Evolutionary conservation across 2,797 vertebrate genomes (phyloP).

Genomic region (Lagodon rhomboides): DNA sequence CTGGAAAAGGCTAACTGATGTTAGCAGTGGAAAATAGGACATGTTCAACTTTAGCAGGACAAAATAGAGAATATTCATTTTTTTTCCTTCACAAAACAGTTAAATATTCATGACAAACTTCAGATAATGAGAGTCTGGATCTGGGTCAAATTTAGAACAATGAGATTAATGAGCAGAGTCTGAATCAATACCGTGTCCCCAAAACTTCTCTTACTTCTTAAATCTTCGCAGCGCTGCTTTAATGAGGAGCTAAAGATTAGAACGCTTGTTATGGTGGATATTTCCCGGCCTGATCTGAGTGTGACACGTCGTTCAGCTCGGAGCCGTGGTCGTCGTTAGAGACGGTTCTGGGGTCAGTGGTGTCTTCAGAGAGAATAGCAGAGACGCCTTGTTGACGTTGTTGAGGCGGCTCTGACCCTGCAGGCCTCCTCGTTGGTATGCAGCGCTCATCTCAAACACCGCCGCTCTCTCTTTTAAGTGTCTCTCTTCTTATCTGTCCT

Average conservation of each 20-base stretch:
- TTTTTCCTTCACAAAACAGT: neutral
- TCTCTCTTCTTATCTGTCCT: constrained; percentile 46
- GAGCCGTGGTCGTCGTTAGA: neutral
- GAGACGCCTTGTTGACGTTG: constrained; percentile 11
- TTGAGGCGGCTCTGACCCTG: constrained; percentile 33
- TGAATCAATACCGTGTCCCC: neutral
- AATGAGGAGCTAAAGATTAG: neutral
- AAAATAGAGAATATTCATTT: no score
- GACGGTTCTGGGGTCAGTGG: constrained; percentile 4
- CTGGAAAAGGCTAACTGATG: no score
- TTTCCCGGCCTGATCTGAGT: neutral
- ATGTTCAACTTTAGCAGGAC: no score
- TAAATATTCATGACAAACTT: neutral
- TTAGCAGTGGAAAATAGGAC: no score
- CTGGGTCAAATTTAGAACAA: no score
- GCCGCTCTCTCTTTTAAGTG: constrained; percentile 40
- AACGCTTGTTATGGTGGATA: neutral
- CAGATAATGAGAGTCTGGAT: neutral
- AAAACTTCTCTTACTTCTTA: neutral
- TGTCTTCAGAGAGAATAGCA: constrained; percentile 46
- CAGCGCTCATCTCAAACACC: constrained; percentile 31
- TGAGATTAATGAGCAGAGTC: neutral
- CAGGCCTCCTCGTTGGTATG: constrained; percentile 57
- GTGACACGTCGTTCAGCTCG: neutral
- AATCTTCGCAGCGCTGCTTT: neutral